phyloP scores from a whole-genome alignment of 2,797 vertebrate species.

The Esox lucius region DNA sequence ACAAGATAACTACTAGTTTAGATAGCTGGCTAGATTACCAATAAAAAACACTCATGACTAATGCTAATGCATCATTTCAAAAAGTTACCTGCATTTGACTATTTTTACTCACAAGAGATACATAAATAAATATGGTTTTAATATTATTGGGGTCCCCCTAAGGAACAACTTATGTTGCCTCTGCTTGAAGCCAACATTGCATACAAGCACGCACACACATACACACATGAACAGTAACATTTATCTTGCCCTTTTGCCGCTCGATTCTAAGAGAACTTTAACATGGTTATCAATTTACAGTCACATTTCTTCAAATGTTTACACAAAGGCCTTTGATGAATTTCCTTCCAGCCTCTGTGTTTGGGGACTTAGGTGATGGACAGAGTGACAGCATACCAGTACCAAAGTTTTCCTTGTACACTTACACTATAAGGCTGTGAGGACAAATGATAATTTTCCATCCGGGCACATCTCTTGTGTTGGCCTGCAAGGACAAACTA shows the following conservation, averaged over 20 bases:
- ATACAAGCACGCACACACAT: conserved; percentile 41
- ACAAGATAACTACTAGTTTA: too few species aligned
- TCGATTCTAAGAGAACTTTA: conserved; percentile 6
- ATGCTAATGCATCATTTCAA: too few species aligned
- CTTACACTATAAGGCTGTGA: conserved; percentile 20
- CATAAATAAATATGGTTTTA: too few species aligned
- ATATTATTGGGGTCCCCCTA: too few species aligned
- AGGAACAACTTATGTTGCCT: too few species aligned
- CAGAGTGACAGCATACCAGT: conserved; percentile 31
- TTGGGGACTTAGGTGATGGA: conserved; percentile 35
- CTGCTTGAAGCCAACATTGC: not conserved
- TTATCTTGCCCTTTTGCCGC: conserved; percentile 48
- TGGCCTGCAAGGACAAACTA: not conserved
- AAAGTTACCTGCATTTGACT: too few species aligned
- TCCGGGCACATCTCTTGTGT: too few species aligned
- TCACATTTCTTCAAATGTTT: conserved; percentile 46
- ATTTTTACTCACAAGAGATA: too few species aligned
- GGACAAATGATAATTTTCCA: not conserved
- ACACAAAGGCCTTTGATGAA: conserved; percentile 51
- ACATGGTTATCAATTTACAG: conserved; percentile 53
- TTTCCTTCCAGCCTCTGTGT: conserved; percentile 44
- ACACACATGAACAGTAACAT: conserved; percentile 23
- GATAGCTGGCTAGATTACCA: too few species aligned
- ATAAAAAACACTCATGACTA: too few species aligned
- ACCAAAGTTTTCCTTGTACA: conserved; percentile 42